These are phyloP conservation scores for Brachylomia viminalis DNA, from an alignment of 2,888 invertebrate species.

Conservation along the genomic window DNA sequence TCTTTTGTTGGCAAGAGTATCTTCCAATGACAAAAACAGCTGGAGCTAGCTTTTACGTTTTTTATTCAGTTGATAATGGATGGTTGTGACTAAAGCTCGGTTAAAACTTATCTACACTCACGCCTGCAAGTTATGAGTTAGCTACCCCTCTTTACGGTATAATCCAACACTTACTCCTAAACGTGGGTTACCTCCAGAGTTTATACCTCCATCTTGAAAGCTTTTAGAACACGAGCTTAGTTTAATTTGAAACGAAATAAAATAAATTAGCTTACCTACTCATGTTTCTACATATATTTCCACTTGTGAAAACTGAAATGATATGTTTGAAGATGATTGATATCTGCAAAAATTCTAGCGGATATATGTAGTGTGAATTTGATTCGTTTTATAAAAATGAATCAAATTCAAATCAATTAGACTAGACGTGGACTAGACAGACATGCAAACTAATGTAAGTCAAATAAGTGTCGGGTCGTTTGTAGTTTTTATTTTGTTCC, in stretches of 20 bases:
- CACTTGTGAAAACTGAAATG: constrained; percentile 12
- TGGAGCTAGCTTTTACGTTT: constrained; percentile 9
- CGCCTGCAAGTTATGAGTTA: constrained; percentile 12
- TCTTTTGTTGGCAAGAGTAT: constrained; percentile 45
- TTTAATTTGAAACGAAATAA: constrained; percentile 14
- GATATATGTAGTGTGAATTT: not conserved
- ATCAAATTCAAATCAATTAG: too few species aligned
- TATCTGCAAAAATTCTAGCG: constrained; percentile 12
- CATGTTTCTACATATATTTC: constrained; percentile 8
- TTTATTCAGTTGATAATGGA: constrained; percentile 27
- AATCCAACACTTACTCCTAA: constrained; percentile 19
- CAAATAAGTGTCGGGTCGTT: not conserved
- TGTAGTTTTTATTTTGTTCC: not conserved
- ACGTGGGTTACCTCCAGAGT: not conserved
- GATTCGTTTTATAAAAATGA: constrained; percentile 21
- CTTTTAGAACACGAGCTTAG: not conserved
- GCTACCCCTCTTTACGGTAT: constrained; percentile 12
- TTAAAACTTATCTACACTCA: constrained; percentile 18
- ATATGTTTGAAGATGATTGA: constrained; percentile 30
- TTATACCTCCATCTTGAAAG: constrained; percentile 11
- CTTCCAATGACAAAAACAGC: constrained; percentile 20
- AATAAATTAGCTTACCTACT: too few species aligned
- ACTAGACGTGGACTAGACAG: not conserved
- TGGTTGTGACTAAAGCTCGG: constrained; percentile 7
- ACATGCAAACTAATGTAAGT: not conserved